A percentile compares a stretch with the other conserved stretches of the same genome.
Evolutionary conservation across 1,140 invertebrate species (phyloP).

Genomic region (Patella vulgata): DNA sequence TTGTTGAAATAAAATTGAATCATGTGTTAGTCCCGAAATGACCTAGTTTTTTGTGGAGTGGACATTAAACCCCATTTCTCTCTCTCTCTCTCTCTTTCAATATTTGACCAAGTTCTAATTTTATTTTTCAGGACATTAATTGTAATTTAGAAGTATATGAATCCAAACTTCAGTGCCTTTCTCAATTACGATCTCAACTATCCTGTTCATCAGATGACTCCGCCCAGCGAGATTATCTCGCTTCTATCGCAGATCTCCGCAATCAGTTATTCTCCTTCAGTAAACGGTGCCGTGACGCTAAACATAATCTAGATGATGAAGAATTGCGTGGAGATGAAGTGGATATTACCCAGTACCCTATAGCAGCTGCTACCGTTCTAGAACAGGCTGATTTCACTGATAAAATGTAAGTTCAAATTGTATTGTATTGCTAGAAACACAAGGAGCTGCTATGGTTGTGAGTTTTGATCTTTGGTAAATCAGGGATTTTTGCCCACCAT

Average conservation of each 20-base stretch:
- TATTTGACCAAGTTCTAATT: too few relatives aligned
- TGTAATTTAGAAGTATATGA: slow-evolving; percentile 74
- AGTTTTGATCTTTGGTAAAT: too few relatives aligned
- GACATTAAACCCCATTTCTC: too few relatives aligned
- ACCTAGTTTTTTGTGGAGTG: too few relatives aligned
- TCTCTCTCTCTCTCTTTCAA: too few relatives aligned
- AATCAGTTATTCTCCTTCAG: slow-evolving; percentile 80
- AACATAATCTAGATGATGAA: slow-evolving; percentile 71
- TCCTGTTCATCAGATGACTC: slow-evolving; percentile 75
- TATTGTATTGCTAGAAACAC: too few relatives aligned
- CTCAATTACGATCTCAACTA: slow-evolving; percentile 75
- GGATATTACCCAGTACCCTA: slow-evolving; percentile 21
- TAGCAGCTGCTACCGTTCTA: slow-evolving; percentile 4
- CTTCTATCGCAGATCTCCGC: slow-evolving; percentile 75
- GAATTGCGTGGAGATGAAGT: slow-evolving; percentile 23
- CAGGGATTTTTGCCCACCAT: too few relatives aligned
- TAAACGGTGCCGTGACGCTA: slow-evolving; percentile 79
- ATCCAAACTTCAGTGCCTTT: slow-evolving; percentile 74
- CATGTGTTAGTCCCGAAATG: too few relatives aligned
- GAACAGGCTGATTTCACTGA: neutral
- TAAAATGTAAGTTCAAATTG: too few relatives aligned
- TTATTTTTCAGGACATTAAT: slow-evolving; percentile 36
- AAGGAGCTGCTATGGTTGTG: too few relatives aligned
- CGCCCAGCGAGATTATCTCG: slow-evolving; percentile 56
- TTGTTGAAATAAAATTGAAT: too few relatives aligned